Evolutionary conservation across 2,797 vertebrate species (phyloP), one percentile per base, ranked within the genome.

Genomic region (Brachyalestes nurse): DNA sequence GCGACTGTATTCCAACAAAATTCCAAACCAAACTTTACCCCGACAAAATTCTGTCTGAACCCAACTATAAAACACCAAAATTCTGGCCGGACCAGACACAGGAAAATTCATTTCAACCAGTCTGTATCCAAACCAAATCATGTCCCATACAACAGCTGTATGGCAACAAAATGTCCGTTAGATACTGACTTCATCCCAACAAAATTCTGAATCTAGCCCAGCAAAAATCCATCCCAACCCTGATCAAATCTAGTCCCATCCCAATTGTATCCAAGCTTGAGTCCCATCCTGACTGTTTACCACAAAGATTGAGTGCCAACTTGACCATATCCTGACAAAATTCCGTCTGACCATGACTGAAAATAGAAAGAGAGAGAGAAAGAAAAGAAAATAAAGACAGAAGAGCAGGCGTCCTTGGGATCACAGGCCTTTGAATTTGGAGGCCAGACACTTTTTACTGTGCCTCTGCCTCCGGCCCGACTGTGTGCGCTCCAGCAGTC

Each of bases 381-480:
- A 3, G 45, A 66, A 86, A 80, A 72, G 77, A 79, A 80, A 83
- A 86, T 84, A 82, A 86, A 87, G 51, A 83, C 79, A 23, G 82
- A 72, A 78, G 84, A 86, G 88, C 73, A 62, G 79, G 86, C 86
- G 89, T 93, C 92, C 90, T 88, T 77, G 45, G 66, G 86, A 90
- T 89, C 86, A 84, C 74, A 86, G 73, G 72, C 79, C 90, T 92
- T 92, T 92, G 89, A 90, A 89, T 91, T 86, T 82, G 64, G 72
- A 14, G 65, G 88, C 70, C 86, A 77, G 84, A 82, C 83, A 58
- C 78, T 90, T 91, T 91, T 89, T 87, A 89, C 61, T 89, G 92
- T 91, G 94, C 95, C 94, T 91, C 94, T 90, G 91, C 89, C 90
- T 88, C 79, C 82, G 82, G 88, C 90, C 87, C 88, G 87, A 93